Base-by-base conservation (phyloP, 2,113 vertebrate genomes). In the Corydoras sp. region DNA sequence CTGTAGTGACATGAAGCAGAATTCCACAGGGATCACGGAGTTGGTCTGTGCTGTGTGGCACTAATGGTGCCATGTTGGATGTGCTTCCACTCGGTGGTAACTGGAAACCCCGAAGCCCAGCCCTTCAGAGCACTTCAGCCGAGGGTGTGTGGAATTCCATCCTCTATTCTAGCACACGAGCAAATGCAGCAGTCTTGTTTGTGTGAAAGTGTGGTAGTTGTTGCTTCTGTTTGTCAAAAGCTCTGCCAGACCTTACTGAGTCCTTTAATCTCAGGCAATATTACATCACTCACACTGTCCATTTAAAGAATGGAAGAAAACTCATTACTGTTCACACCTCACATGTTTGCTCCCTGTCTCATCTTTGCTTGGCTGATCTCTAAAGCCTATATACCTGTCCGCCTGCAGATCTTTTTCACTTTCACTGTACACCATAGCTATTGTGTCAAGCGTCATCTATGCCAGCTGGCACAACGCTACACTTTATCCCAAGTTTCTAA, bases 151-250 rank as follows among this genome's bases (percentile, higher is more conserved):
- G 70, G 58, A 73, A 73, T 73, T 76, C 74, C 66, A 76, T 73
- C 66, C 77, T 76, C 74, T 74, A 70, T 70, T 53, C 64, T 48
- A 58, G 65, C 60, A 71, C 60, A 61, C 56, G 63, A 69, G 51
- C 35, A 56, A 76, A 73, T 65, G 70, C 69, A 62, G 30, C 72
- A 24, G 64, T 51, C 32, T 30, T 49, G 58, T 32, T n/a, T 69
- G 32, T 51, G 66, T 64, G 50, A 49, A 75, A 71, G 75, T 79
- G 78, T 80, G 82, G 72, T 79, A 80, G 79, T 60, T 80, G 76
- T 82, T 80, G 68, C 76, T 78, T 56, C 68, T 80, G 67, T 75
- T 76, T 73, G 66, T 76, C 70, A 75, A 75, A 71, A 75, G 69
- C 55, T 68, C 62, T 80, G 74, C 81, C 73, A 77, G 74, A 48